Conservation (phyloP, 2,113 vertebrate species). For the Stictonetta naevosa region DNA sequence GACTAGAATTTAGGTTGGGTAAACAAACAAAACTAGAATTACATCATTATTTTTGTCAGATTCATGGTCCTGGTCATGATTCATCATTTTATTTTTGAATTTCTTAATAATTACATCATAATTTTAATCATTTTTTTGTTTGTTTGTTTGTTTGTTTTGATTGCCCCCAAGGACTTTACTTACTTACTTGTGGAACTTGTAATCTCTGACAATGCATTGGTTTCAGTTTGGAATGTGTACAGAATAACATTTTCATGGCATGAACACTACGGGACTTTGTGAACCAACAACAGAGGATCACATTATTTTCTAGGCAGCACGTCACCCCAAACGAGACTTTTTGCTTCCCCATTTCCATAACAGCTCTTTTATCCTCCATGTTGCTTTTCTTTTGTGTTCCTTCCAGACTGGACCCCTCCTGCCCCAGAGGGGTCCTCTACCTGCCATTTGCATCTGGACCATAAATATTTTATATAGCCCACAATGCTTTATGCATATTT, state of each 20-base stretch:
- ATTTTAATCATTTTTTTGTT: background rate
- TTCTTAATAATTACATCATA: background rate
- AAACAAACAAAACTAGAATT: background rate
- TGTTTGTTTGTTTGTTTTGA: too few species aligned
- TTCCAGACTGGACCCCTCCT: constrained; percentile 38
- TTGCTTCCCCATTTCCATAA: background rate
- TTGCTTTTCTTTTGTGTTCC: constrained; percentile 42
- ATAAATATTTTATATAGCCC: constrained; percentile 65
- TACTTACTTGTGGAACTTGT: background rate
- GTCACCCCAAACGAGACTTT: background rate
- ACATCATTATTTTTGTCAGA: accelerated
- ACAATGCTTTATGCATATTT: constrained; percentile 66
- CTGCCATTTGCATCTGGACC: constrained; percentile 52
- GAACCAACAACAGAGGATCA: background rate
- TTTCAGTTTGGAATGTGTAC: background rate
- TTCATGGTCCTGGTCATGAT: background rate
- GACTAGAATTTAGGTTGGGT: background rate
- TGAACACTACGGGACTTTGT: background rate
- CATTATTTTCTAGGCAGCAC: background rate
- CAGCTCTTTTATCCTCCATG: constrained; percentile 21
- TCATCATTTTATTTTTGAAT: background rate
- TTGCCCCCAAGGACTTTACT: background rate
- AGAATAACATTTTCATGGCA: background rate
- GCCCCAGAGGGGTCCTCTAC: constrained; percentile 55
- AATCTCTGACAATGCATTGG: background rate